Evolutionary conservation across 2,888 invertebrate genomes (phyloP).

Genomic region (Heliconius ismenius): DNA sequence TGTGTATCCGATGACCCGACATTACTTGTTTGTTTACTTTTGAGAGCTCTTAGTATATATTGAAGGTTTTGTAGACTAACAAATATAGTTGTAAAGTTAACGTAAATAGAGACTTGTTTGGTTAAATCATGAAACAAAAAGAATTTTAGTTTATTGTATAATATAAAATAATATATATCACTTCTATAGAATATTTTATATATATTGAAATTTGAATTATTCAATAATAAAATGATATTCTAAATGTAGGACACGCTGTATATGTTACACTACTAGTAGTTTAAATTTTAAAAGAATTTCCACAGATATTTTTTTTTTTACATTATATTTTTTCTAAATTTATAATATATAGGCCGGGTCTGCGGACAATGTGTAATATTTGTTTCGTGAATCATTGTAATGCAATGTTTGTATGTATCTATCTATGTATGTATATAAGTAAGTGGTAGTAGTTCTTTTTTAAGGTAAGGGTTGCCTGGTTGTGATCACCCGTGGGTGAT

Average conservation of each 20-base stretch:
- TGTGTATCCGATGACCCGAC: too few relatives aligned
- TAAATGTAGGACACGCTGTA: background rate
- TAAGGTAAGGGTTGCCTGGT: too few relatives aligned
- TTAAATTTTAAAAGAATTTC: background rate
- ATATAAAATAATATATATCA: background rate
- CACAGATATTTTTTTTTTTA: background rate
- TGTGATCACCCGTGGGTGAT: too few relatives aligned
- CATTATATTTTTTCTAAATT: background rate
- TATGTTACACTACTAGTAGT: background rate
- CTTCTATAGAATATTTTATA: background rate
- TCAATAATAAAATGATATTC: background rate
- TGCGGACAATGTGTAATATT: background rate
- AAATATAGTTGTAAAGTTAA: background rate
- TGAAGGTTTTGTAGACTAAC: background rate
- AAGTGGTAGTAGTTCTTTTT: too few relatives aligned
- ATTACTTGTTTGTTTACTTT: too few relatives aligned
- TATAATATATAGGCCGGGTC: background rate
- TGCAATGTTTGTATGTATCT: too few relatives aligned
- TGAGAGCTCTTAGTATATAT: too few relatives aligned
- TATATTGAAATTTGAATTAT: background rate
- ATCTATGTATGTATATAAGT: too few relatives aligned
- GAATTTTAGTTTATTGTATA: background rate
- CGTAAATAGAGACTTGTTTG: background rate
- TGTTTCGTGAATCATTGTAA: background rate
- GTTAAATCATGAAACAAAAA: background rate